A percentile compares a stretch with the other conserved stretches of the same genome.
phyloP scores from a whole-genome alignment of 64 coral and sea anemone genomes.

The Actinia tenebrosa region DNA sequence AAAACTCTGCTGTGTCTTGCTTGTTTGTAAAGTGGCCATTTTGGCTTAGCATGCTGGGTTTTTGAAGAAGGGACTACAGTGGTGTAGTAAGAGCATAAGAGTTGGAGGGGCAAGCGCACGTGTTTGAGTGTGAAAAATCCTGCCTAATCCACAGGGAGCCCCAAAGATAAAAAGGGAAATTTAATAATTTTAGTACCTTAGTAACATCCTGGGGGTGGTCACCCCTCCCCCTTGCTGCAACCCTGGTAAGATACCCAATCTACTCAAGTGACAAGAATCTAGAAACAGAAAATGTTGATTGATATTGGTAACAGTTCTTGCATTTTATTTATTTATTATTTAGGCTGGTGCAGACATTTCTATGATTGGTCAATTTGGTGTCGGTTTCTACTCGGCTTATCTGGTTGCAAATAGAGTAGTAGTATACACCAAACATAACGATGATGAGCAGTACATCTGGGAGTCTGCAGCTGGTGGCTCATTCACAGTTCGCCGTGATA shows the following conservation, averaged over 20 bases:
- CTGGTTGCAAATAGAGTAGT: constrained; percentile 89
- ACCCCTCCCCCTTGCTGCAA: too few species aligned
- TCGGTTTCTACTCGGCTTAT: constrained; percentile 98
- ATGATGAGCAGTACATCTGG: constrained; percentile 97
- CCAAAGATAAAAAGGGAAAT: too few species aligned
- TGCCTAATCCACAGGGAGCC: too few species aligned
- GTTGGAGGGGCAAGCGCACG: too few species aligned
- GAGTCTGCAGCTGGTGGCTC: constrained; percentile 94
- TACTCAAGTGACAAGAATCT: not conserved
- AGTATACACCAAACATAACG: constrained; percentile 93
- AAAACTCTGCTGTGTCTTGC: too few species aligned
- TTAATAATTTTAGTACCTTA: too few species aligned
- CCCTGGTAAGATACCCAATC: not conserved
- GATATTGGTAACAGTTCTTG: not conserved
- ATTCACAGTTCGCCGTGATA: constrained; percentile 74
- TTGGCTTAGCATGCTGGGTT: too few species aligned
- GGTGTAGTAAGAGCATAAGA: too few species aligned
- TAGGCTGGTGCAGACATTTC: constrained; percentile 98
- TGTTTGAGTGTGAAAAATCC: too few species aligned
- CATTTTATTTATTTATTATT: not conserved
- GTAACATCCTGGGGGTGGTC: too few species aligned
- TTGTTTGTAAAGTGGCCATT: too few species aligned
- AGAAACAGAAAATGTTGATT: not conserved
- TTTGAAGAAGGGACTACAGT: too few species aligned
- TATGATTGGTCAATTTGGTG: constrained; percentile 99